These are phyloP conservation scores for Telenomus remus DNA, from an alignment of 1,140 invertebrate genomes.

Conservation along the genomic window DNA sequence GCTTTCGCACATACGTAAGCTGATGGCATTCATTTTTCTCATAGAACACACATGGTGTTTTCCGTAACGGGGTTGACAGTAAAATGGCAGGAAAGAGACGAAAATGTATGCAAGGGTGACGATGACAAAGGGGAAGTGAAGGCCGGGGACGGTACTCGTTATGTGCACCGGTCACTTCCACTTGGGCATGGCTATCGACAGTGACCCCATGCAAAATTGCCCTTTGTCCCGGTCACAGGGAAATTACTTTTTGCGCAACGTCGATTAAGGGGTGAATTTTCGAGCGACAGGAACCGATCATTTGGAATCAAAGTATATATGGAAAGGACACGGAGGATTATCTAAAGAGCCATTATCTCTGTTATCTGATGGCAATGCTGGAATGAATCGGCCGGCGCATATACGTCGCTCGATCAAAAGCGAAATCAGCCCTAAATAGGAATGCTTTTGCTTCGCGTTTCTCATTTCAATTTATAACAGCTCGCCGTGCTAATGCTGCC, in stretches of 20 bases:
- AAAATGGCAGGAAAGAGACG: conserved; percentile 29
- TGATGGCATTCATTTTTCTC: conserved; percentile 56
- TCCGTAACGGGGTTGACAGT: conserved; percentile 56
- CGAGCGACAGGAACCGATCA: conserved; percentile 69
- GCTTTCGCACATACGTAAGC: conserved; percentile 18
- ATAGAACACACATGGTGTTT: conserved; percentile 67
- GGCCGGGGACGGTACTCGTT: conserved; percentile 64
- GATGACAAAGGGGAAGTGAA: conserved; percentile 42
- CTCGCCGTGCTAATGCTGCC: too few relatives aligned
- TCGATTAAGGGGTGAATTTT: conserved; percentile 74
- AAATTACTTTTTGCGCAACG: conserved; percentile 75
- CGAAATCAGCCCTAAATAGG: conserved; percentile 45
- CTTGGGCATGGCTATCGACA: conserved; percentile 65
- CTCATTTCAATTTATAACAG: conserved; percentile 52
- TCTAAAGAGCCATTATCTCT: conserved; percentile 57
- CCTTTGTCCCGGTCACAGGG: conserved; percentile 73
- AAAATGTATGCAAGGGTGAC: conserved; percentile 38
- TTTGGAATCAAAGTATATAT: conserved; percentile 65
- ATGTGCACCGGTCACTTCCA: conserved; percentile 74
- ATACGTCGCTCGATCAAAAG: conserved; percentile 50
- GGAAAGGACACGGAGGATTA: conserved; percentile 58
- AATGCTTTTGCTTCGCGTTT: conserved; percentile 37
- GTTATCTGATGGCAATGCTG: too few relatives aligned
- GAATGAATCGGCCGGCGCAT: too few relatives aligned
- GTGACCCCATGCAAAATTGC: conserved; percentile 72